Conservation (phyloP, 1,140 invertebrate genomes). For the Rhopalosiphum maidis region DNA sequence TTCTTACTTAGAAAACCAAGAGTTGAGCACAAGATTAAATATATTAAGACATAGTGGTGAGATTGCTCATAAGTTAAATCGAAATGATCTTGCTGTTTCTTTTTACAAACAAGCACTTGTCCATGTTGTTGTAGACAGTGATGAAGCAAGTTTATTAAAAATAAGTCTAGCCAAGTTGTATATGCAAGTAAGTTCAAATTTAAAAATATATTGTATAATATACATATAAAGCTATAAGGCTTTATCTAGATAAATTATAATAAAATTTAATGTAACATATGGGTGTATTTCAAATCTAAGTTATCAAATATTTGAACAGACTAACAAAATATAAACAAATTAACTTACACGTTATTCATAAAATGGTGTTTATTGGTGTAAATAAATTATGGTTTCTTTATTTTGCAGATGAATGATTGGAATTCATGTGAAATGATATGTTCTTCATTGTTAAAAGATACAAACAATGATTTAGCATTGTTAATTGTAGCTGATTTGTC, state of each 20-base stretch:
- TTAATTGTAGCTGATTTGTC: conserved; percentile 96
- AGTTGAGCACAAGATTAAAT: conserved; percentile 66
- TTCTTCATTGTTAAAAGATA: conserved; percentile 80
- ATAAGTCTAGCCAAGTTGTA: conserved; percentile 84
- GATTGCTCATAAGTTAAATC: conserved; percentile 72
- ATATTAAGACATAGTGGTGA: conserved; percentile 72
- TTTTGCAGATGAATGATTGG: conserved; percentile 72
- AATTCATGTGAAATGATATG: conserved; percentile 89
- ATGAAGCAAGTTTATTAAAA: conserved; percentile 77
- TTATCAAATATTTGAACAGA: neutral
- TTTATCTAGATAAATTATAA: neutral
- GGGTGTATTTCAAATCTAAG: neutral
- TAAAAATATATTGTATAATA: neutral
- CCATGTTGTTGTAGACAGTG: conserved; percentile 66
- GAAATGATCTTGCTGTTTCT: conserved; percentile 76
- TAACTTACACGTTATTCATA: neutral
- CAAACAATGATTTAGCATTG: conserved; percentile 88
- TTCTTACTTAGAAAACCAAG: conserved; percentile 67
- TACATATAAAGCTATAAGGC: neutral
- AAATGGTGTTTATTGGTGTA: neutral
- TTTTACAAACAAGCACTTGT: conserved; percentile 85
- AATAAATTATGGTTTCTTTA: conserved; percentile 2
- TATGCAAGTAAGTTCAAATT: conserved; percentile 71
- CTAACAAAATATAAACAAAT: neutral
- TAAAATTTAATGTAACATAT: neutral